A percentile compares a stretch with the other conserved stretches of the same genome.
Evolutionary conservation across 2,888 invertebrate species (phyloP).

Genomic region (Lutraria lutraria): DNA sequence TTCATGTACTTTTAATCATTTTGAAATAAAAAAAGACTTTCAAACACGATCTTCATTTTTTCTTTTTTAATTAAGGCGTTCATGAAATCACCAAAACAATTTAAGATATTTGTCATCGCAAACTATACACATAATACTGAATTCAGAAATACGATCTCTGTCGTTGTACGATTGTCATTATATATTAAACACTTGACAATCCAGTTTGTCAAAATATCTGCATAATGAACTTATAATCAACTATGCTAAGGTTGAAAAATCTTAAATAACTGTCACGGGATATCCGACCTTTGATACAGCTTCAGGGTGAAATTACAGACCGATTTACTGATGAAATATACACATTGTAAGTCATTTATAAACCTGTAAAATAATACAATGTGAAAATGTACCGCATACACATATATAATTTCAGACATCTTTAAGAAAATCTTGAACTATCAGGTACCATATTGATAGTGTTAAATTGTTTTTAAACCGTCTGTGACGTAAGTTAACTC

Average conservation of each 20-base stretch:
- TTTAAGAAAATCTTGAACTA: neutral
- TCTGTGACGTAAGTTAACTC: neutral
- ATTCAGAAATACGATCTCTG: neutral
- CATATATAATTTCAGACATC: neutral
- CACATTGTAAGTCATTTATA: neutral
- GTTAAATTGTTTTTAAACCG: neutral
- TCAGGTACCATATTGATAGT: neutral
- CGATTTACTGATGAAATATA: neutral
- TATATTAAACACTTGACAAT: neutral
- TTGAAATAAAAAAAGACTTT: too few relatives aligned
- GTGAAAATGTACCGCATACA: neutral
- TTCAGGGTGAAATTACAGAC: conserved; percentile 8
- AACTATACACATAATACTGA: neutral
- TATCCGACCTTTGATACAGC: neutral
- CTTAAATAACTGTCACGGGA: neutral
- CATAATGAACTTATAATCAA: neutral
- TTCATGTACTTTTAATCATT: too few relatives aligned
- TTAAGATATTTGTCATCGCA: neutral
- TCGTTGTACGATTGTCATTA: neutral
- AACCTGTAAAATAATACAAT: neutral
- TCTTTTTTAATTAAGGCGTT: too few relatives aligned
- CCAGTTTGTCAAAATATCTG: neutral
- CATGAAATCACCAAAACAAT: too few relatives aligned
- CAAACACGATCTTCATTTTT: too few relatives aligned
- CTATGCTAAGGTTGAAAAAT: neutral